Conservation (phyloP, 2,113 vertebrate species). For the Anolis sagrei region DNA sequence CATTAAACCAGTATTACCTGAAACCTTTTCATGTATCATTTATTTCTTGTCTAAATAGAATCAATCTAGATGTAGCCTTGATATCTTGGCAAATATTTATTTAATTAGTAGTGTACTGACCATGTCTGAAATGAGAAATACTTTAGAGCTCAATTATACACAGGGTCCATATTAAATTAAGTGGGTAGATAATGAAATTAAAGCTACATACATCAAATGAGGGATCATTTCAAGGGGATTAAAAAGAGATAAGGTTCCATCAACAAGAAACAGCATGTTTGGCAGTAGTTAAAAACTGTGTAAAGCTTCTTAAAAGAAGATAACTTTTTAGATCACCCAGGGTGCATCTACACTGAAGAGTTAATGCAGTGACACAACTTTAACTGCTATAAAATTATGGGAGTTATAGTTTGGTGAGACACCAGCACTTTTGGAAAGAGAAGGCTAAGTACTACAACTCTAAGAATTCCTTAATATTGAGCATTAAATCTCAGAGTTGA, state of each 20-base stretch:
- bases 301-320: not conserved
- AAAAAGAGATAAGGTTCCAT: too few species aligned
- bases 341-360: too few species aligned
- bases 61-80: not conserved
- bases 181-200: not conserved
- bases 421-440: too few species aligned
- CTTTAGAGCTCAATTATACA: not conserved
- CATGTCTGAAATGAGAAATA: not conserved
- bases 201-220: not conserved
- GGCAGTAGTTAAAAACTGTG: not conserved
- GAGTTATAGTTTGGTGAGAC: too few species aligned
- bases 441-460: too few species aligned
- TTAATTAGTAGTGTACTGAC: not conserved
- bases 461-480: too few species aligned
- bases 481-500: too few species aligned
- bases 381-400: too few species aligned
- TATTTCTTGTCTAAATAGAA: not conserved
- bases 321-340: not conserved
- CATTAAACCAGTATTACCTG: too few species aligned
- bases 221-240: not conserved
- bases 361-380: too few species aligned
- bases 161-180: not conserved
- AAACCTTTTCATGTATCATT: not conserved
- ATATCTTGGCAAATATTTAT: not conserved
- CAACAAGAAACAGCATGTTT: too few species aligned